Percentiles rank a stretch among this genome's conserved stretches.
These are phyloP conservation scores for Alethe diademata DNA, from an alignment of 2,113 vertebrate genomes.

Conservation along the genomic window DNA sequence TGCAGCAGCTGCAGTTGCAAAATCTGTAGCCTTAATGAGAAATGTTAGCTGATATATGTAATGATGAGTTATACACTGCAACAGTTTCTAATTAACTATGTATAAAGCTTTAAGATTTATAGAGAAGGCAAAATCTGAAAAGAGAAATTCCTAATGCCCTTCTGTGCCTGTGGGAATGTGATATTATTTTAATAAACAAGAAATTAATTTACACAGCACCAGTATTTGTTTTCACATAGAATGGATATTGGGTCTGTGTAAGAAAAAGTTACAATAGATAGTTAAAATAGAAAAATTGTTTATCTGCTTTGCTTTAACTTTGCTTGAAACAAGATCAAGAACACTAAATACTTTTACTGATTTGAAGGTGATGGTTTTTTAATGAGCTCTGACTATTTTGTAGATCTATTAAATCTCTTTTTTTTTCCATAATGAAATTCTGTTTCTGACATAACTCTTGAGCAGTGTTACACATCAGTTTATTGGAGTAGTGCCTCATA, in stretches of 20 bases:
- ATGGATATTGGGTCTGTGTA: not conserved
- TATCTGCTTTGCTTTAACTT: not conserved
- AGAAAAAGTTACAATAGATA: not conserved
- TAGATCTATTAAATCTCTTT: not conserved
- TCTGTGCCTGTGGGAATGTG: not conserved
- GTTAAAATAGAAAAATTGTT: not conserved
- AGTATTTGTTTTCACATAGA: not conserved
- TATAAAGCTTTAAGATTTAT: conserved; percentile 8
- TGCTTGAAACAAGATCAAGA: not conserved
- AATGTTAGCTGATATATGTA: not conserved
- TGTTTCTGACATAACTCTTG: not conserved
- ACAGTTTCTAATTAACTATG: conserved; percentile 28
- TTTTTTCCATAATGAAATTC: not conserved
- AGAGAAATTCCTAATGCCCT: not conserved
- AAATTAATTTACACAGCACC: not conserved
- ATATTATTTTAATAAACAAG: conserved; percentile 24
- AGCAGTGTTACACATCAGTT: not conserved
- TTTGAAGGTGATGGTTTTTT: not conserved
- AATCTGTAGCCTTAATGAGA: not conserved
- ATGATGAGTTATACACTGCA: conserved; percentile 2
- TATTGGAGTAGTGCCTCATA: not conserved
- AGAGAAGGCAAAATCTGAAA: not conserved
- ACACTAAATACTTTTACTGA: not conserved
- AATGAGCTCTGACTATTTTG: not conserved
- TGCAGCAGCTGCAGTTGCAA: not conserved